Evolutionary conservation across 2,888 invertebrate genomes (phyloP), one percentile per base, ranked within the genome.

Genomic region (Seladonia tumulorum): DNA sequence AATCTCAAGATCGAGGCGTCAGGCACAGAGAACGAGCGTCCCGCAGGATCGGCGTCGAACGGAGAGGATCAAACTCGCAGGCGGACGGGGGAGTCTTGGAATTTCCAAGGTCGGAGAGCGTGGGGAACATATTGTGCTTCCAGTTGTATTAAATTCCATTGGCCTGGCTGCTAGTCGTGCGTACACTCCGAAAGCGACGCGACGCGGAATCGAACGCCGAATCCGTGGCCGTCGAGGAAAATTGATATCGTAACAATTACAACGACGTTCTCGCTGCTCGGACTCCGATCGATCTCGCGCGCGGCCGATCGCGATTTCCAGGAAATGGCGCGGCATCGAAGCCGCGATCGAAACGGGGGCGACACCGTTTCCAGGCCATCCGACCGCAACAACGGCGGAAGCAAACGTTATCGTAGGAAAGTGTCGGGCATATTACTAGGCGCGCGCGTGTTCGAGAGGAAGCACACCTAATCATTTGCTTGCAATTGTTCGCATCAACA

Each of bases 401-500:
- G 14, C 29, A 22, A 76, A 63, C 76, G 66, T 29, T 83, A 79
- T 76, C 76, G 73, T 63, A 77, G 70, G 63, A 76, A 85, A 79
- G 76, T 82, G 83, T 79, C 82, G 77, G 29, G 25, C 47, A 39
- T 53, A 80, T 47, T 81, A 71, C 76, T 42, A 82, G 35, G 35
- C 22, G 22, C 86, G 89, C 83, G 87, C 80, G 81, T 81, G 82
- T 78, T 83, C 66, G 78, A 77, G 79, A 81, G 83, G 82, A 78
- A 79, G 78, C 85, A 75, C 74, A 74, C 74, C 84, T 76, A 86
- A 89, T 87, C 87, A 63, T 78, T 88, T 71, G 84, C 81, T 79
- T 76, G 83, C 84, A 82, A 86, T 88, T 83, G 81, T 85, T 87
- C 81, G 86, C 87, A 87, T 90, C 90, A 90, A 90, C 90, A 90